phyloP scores from a whole-genome alignment of 1,140 invertebrate genomes.

The Liolophura sinensis region DNA sequence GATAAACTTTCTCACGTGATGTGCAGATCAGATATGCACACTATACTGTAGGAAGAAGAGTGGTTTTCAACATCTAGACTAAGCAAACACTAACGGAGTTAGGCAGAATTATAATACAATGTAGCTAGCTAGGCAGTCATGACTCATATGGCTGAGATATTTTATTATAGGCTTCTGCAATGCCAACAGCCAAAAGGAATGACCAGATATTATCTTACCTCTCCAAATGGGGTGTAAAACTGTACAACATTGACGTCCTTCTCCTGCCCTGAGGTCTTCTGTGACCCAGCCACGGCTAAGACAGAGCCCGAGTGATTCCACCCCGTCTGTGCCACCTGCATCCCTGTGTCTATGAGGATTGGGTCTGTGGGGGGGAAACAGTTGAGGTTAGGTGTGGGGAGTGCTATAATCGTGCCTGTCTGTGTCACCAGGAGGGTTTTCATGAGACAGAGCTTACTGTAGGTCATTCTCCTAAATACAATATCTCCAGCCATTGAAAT shows the following conservation, averaged over 20 bases:
- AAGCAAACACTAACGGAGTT: too few relatives aligned
- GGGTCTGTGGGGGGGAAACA: constrained; percentile 61
- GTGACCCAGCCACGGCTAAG: constrained; percentile 82
- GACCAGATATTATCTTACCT: constrained; percentile 61
- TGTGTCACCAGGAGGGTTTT: constrained; percentile 2
- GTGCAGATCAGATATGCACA: too few relatives aligned
- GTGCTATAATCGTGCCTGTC: constrained; percentile 5
- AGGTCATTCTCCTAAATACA: background rate
- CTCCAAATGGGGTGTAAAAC: constrained; percentile 87
- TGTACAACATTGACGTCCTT: constrained; percentile 85
- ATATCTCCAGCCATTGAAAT: too few relatives aligned
- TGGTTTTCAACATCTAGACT: too few relatives aligned
- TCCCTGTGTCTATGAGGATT: constrained; percentile 69
- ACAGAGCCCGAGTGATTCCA: constrained; percentile 93
- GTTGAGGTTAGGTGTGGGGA: constrained; percentile 38
- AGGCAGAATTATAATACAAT: too few relatives aligned
- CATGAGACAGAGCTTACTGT: background rate
- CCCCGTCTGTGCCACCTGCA: constrained; percentile 75
- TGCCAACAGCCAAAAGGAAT: background rate
- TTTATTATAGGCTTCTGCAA: background rate
- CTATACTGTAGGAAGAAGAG: too few relatives aligned
- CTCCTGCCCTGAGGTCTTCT: constrained; percentile 62
- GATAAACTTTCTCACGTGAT: too few relatives aligned
- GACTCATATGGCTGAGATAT: too few relatives aligned
- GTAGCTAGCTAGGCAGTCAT: too few relatives aligned